Percentiles rank a stretch among this genome's conserved stretches.
Conservation (phyloP, 2,888 invertebrate species). For the Eugnorisma glareosa region DNA sequence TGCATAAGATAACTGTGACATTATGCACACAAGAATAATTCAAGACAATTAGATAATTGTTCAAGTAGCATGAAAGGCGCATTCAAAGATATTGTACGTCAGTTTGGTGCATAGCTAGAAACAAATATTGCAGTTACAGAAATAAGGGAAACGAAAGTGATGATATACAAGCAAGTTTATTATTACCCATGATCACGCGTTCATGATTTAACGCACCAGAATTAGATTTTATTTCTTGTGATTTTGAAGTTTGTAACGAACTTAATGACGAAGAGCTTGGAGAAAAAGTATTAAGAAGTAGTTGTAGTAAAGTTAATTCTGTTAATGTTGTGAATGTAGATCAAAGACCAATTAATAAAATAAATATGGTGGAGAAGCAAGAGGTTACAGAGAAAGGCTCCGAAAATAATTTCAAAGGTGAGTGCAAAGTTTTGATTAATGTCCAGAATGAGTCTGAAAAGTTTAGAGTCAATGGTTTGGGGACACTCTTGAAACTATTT, state of each 20-base stretch:
- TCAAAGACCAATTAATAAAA: neutral
- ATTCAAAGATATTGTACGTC: conserved; percentile 29
- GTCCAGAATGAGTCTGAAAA: conserved; percentile 22
- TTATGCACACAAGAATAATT: conserved; percentile 28
- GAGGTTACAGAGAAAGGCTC: conserved; percentile 14
- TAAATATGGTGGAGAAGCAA: conserved; percentile 42
- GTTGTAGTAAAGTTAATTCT: neutral
- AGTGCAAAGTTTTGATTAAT: conserved; percentile 37
- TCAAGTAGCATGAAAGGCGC: conserved; percentile 20
- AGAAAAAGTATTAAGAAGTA: neutral
- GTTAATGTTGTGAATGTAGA: conserved; percentile 11
- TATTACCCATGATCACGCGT: neutral
- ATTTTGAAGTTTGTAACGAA: neutral
- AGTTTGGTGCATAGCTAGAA: conserved; percentile 12
- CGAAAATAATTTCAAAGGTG: conserved; percentile 52
- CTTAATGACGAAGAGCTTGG: neutral
- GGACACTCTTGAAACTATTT: conserved; percentile 18
- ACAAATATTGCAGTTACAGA: conserved; percentile 1
- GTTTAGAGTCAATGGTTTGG: conserved; percentile 18
- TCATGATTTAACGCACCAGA: neutral
- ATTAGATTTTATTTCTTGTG: neutral
- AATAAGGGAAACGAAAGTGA: conserved; percentile 1
- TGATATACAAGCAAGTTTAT: neutral
- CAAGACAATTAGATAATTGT: conserved; percentile 47
- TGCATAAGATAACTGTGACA: conserved; percentile 43